A percentile compares a stretch with the other conserved stretches of the same genome.
phyloP scores from a whole-genome alignment of 2,113 vertebrate genomes.

The Sapajus apella region DNA sequence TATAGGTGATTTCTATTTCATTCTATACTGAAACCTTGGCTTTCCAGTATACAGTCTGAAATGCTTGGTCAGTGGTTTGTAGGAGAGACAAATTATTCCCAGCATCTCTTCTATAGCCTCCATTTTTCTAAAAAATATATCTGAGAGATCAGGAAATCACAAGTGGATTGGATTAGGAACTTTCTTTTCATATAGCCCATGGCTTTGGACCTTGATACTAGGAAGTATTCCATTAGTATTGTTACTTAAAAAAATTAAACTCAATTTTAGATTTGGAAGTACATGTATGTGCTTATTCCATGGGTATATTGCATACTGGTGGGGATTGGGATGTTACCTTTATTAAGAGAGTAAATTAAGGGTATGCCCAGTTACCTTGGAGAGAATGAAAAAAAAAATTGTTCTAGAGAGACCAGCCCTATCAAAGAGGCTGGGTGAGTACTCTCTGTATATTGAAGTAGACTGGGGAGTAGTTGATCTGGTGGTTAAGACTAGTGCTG shows the following conservation, averaged over 20 bases:
- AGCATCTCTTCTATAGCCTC: background rate
- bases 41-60: background rate
- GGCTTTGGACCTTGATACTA: background rate
- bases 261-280: no score
- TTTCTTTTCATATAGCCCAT: background rate
- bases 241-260: background rate
- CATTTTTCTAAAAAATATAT: conserved; percentile 7
- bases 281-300: no score
- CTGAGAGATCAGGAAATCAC: background rate
- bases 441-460: background rate
- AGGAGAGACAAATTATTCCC: background rate
- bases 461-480: background rate
- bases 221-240: background rate
- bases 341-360: background rate
- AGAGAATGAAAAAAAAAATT: background rate
- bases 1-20: background rate
- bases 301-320: no score
- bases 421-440: background rate
- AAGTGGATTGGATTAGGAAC: background rate
- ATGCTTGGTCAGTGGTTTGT: background rate
- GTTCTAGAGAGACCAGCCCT: background rate
- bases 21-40: background rate
- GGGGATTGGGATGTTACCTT: background rate
- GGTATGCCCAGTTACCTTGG: background rate
- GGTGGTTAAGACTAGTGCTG: background rate